Conservation (phyloP, 2,888 invertebrate genomes). For the Hipparchia semele region DNA sequence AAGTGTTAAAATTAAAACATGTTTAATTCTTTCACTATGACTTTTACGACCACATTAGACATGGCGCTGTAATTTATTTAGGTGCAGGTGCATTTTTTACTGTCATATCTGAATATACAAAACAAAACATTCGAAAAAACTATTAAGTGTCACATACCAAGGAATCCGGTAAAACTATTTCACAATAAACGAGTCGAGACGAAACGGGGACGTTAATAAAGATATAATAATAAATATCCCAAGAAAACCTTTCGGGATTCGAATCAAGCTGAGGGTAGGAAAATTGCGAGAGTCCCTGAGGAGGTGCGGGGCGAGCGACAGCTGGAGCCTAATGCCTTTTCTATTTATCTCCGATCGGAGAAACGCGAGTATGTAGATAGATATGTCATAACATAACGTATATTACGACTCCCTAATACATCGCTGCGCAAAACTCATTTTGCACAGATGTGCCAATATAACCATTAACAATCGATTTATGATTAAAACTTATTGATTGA, state of each 20-base stretch:
- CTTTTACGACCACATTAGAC: conserved; percentile 14
- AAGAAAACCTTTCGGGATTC: conserved; percentile 77
- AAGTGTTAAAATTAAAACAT: neutral
- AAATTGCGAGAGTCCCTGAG: conserved; percentile 78
- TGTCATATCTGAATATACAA: conserved; percentile 9
- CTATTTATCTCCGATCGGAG: conserved; percentile 77
- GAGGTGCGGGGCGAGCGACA: conserved; percentile 68
- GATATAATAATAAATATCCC: conserved; percentile 81
- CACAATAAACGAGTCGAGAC: conserved; percentile 67
- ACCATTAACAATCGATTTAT: conserved; percentile 22
- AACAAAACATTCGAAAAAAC: conserved; percentile 44
- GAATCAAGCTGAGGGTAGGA: conserved; percentile 80
- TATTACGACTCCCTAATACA: conserved; percentile 34
- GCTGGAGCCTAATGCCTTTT: conserved; percentile 77
- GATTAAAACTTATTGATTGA: neutral
- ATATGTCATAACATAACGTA: conserved; percentile 45
- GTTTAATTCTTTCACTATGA: conserved; percentile 8
- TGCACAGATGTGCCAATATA: conserved; percentile 34
- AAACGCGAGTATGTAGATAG: conserved; percentile 54
- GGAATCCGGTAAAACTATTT: conserved; percentile 64
- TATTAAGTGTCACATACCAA: conserved; percentile 50
- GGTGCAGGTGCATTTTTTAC: conserved; percentile 18
- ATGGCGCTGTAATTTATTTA: conserved; percentile 28
- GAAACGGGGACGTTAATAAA: conserved; percentile 74
- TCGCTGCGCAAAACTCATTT: conserved; percentile 26